Percentiles rank a stretch among this genome's conserved stretches.
Conservation (phyloP, 2,113 vertebrate genomes). For the Natator depressus region DNA sequence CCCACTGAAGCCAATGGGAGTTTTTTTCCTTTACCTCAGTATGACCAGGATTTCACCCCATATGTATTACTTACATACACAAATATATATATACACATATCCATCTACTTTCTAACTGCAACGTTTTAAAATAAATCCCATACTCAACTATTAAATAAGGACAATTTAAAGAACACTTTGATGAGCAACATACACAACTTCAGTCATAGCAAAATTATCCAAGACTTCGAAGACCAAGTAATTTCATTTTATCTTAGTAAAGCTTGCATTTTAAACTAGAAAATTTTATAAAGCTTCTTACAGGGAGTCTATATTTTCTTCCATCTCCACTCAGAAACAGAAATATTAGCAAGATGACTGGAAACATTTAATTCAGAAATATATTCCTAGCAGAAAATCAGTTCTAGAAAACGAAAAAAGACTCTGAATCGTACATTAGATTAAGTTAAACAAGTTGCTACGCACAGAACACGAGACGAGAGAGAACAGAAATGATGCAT, state of each 20-base stretch:
- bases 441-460: constrained; percentile 14
- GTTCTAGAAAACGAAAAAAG: not conserved
- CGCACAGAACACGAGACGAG: constrained; percentile 18
- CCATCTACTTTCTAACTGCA: not conserved
- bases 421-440: not conserved
- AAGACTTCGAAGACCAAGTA: too few species aligned
- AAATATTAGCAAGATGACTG: not conserved
- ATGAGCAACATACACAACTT: not conserved
- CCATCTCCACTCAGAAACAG: not conserved
- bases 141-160: not conserved
- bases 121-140: not conserved
- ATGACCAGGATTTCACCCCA: not conserved
- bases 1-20: not conserved
- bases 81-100: too few species aligned
- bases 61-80: not conserved
- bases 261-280: not conserved
- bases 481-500: not conserved
- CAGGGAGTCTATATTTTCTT: not conserved
- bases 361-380: not conserved
- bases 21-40: not conserved
- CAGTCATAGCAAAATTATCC: not conserved
- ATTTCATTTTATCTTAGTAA: not conserved
- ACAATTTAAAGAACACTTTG: too few species aligned
- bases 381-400: not conserved
- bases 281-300: not conserved